These are phyloP conservation scores for Congeria kusceri DNA, from an alignment of 2,888 invertebrate genomes.

Conservation along the genomic window DNA sequence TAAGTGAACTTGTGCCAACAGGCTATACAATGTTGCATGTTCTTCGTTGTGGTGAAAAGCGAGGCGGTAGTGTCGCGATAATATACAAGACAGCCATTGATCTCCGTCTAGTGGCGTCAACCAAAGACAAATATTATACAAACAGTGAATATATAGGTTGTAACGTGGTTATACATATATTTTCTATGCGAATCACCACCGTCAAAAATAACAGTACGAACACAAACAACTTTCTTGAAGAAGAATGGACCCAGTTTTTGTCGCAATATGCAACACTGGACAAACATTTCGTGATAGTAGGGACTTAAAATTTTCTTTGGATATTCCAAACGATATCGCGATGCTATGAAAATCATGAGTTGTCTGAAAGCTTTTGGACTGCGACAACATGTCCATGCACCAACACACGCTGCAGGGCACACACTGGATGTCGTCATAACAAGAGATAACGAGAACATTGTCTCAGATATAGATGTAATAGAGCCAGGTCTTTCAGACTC, in stretches of 20 bases:
- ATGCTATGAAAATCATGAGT: slow-evolving; percentile 21
- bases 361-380: slow-evolving; percentile 39
- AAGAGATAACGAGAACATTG: slow-evolving; percentile 30
- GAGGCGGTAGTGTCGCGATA: slow-evolving; percentile 18
- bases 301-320: slow-evolving; percentile 26
- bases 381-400: slow-evolving; percentile 27
- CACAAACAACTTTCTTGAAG: no score
- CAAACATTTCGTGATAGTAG: slow-evolving; percentile 17
- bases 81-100: slow-evolving; percentile 11
- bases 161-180: slow-evolving; percentile 14
- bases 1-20: slow-evolving; percentile 21
- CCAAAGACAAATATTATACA: slow-evolving; percentile 7
- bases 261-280: slow-evolving; percentile 29
- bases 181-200: neutral
- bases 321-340: slow-evolving; percentile 10
- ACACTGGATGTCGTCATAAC: slow-evolving; percentile 41
- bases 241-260: no score
- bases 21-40: slow-evolving; percentile 15
- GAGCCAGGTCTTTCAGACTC: slow-evolving; percentile 37
- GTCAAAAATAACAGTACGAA: no score
- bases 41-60: slow-evolving; percentile 5
- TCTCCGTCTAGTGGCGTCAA: slow-evolving; percentile 11
- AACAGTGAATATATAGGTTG: slow-evolving; percentile 20
- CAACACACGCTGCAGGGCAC: slow-evolving; percentile 43
- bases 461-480: slow-evolving; percentile 36